These are phyloP conservation scores for Drosophila mojavensis DNA, from an alignment of 1,140 invertebrate genomes.

Conservation along the genomic window DNA sequence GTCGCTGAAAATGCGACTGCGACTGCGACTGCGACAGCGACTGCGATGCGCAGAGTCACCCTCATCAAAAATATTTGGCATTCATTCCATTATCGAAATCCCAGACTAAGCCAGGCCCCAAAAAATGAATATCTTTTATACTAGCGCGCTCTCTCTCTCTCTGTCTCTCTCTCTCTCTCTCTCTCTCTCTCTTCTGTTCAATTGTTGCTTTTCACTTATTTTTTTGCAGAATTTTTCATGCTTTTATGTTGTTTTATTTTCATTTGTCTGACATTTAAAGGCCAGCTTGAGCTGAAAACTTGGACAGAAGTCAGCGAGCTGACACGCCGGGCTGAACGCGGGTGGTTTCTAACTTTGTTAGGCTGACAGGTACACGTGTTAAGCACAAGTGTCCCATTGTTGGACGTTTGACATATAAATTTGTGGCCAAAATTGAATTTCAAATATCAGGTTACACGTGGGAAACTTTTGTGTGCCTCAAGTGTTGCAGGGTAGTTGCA, in stretches of 20 bases:
- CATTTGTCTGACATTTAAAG: constrained; percentile 44
- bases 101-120: constrained; percentile 67
- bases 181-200: constrained; percentile 10
- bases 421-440: constrained; percentile 70
- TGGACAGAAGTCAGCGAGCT: constrained; percentile 46
- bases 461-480: constrained; percentile 32
- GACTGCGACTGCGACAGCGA: background rate
- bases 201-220: constrained; percentile 22
- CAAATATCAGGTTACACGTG: constrained; percentile 78
- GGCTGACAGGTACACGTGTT: constrained; percentile 79
- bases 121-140: constrained; percentile 2
- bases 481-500: background rate
- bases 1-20: constrained; percentile 49
- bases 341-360: constrained; percentile 58
- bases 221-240: constrained; percentile 26
- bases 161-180: background rate
- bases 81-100: constrained; percentile 82
- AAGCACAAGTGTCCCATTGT: constrained; percentile 75
- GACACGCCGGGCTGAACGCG: constrained; percentile 38
- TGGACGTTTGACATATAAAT: constrained; percentile 63
- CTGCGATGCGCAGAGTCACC: constrained; percentile 35
- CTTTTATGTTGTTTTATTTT: constrained; percentile 12
- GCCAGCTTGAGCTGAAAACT: constrained; percentile 49
- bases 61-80: constrained; percentile 80
- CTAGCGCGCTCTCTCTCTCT: background rate